Evolutionary conservation across 2,113 vertebrate species (phyloP), one percentile per base, ranked within the genome.

Genomic region (Phoenicopterus ruber): DNA sequence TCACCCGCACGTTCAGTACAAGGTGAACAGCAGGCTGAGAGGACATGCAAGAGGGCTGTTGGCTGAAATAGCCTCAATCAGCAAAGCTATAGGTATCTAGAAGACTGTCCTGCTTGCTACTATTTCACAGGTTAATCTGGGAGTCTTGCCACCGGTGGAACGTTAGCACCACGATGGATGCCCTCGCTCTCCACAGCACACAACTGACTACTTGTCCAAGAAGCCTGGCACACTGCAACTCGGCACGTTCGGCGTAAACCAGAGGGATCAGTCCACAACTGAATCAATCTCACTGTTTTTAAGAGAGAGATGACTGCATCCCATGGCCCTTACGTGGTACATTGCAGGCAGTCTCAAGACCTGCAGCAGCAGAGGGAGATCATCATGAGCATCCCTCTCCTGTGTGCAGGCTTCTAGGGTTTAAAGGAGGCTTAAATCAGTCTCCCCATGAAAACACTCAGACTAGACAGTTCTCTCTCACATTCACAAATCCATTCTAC

Each of bases 61-160:
- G 18, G 10, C n/a, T 59, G 78, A 52, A 87, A 86, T 1, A 12
- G 50, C 26, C 46, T 66, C 65, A 26, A 62, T 55, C 31, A 81
- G 62, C 31, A 84, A 69, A 89, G 46, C n/a, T 11, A 0, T 8
- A 20, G 2, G 0, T 36, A 42, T 42, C 24, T 22, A 52, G 36
- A 38, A 59, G 28, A 42, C 49, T n/a, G 36, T 47, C 47, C 50
- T 70, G 55, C 21, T 58, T 44, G 22, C 46, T 28, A 38, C 8
- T 52, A 34, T 49, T 81, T 34, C 59, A 73, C 21, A 86, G 32
- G 44, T 32, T 44, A 36, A 71, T 14, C 29, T 16, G 25, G 20
- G 16, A 83, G 22, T 17, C 32, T 49, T 49, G 24, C 11, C 19
- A 40, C 3, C 2, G 2, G 4, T 2, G 2, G 44, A 50, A 3